Evolutionary conservation across 2,113 vertebrate genomes (phyloP).

Genomic region (Lucifuga dentata): DNA sequence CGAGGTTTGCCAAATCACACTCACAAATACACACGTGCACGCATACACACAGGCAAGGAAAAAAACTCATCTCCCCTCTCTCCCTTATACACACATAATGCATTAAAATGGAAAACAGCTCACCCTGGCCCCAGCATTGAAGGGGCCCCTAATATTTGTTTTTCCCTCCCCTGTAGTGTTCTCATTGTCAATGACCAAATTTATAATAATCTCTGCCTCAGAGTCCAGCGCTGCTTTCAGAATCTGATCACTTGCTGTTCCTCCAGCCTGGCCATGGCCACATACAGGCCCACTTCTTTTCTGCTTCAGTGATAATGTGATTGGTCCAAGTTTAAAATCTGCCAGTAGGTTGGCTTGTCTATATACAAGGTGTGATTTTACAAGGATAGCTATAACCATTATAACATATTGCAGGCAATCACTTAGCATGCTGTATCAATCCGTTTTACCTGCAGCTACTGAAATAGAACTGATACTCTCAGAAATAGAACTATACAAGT

Average conservation of each 20-base stretch:
- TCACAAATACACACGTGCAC: slow-evolving; percentile 26
- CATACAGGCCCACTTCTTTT: slow-evolving; percentile 38
- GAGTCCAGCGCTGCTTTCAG: slow-evolving; percentile 75
- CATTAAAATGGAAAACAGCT: slow-evolving; percentile 87
- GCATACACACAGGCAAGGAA: slow-evolving; percentile 18
- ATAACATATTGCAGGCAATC: slow-evolving; percentile 25
- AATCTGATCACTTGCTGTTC: slow-evolving; percentile 80
- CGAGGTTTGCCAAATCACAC: slow-evolving; percentile 75
- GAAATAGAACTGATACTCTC: slow-evolving; percentile 23
- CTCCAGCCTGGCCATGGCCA: slow-evolving; percentile 44
- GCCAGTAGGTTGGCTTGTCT: slow-evolving; percentile 45
- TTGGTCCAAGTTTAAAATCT: slow-evolving; percentile 39
- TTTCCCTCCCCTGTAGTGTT: slow-evolving; percentile 82
- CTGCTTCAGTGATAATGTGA: slow-evolving; percentile 31
- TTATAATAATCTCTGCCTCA: slow-evolving; percentile 83
- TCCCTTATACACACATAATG: slow-evolving; percentile 80
- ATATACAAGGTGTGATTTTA: slow-evolving; percentile 22
- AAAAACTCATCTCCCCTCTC: slow-evolving; percentile 68
- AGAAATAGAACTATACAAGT: slow-evolving; percentile 10
- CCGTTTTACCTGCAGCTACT: slow-evolving; percentile 27
- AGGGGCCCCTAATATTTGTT: slow-evolving; percentile 84
- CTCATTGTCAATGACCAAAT: slow-evolving; percentile 84
- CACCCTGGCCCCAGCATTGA: slow-evolving; percentile 75
- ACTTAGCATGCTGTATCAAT: slow-evolving; percentile 1
- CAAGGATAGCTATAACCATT: slow-evolving; percentile 42